These are phyloP conservation scores for Ia io DNA, from an alignment of 2,113 vertebrate species.

Conservation along the genomic window DNA sequence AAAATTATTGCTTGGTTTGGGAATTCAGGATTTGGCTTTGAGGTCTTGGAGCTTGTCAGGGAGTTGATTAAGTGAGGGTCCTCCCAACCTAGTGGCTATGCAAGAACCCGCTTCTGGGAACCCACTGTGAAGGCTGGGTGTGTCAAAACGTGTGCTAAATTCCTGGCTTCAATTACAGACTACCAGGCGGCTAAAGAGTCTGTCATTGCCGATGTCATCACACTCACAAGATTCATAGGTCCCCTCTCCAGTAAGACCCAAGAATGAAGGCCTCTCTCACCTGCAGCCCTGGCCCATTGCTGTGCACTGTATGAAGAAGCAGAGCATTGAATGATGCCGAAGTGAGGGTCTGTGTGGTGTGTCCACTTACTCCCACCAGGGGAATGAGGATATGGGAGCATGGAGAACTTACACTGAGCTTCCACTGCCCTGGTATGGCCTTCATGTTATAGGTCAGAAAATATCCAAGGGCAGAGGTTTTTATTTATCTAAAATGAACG, in stretches of 20 bases:
- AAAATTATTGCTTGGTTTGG: constrained; percentile 6
- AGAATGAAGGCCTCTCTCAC: constrained; percentile 29
- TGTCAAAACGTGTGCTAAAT: constrained; percentile 72
- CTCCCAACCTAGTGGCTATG: constrained; percentile 61
- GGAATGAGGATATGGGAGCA: not conserved
- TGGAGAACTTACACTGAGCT: not conserved
- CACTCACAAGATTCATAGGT: constrained; percentile 71
- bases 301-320: not conserved
- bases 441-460: not conserved
- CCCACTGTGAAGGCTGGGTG: constrained; percentile 64
- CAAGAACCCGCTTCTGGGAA: constrained; percentile 69
- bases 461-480: not conserved
- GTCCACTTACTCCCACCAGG: not conserved
- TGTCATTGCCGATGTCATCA: constrained; percentile 77
- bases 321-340: not conserved
- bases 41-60: not conserved
- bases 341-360: not conserved
- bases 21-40: constrained; percentile 2
- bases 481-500: not conserved
- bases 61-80: constrained; percentile 57
- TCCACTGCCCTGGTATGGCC: too few species aligned
- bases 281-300: not conserved
- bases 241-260: constrained; percentile 45
- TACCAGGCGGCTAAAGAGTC: constrained; percentile 70
- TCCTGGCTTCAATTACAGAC: constrained; percentile 78